Conservation (phyloP, 2,113 vertebrate species). For the Columba janthina region DNA sequence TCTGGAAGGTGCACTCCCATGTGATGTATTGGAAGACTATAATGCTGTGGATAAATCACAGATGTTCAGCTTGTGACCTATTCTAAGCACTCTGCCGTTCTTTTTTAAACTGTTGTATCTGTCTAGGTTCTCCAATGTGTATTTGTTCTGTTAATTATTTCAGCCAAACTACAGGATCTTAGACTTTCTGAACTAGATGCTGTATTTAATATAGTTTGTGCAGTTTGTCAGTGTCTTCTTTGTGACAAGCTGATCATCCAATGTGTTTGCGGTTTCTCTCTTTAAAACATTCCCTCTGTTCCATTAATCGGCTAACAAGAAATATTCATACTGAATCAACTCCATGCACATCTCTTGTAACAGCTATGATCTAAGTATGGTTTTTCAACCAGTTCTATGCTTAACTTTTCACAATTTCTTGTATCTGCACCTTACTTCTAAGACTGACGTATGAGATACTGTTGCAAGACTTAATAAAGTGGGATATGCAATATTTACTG, state of each 20-base stretch:
- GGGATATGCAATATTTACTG: background rate
- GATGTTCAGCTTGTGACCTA: background rate
- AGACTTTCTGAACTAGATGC: background rate
- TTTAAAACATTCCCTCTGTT: background rate
- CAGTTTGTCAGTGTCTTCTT: background rate
- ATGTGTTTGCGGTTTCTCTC: background rate
- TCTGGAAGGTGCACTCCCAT: background rate
- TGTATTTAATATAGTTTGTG: background rate
- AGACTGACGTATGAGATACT: background rate
- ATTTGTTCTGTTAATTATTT: background rate
- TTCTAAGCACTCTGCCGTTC: background rate
- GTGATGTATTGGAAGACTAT: background rate
- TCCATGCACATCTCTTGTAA: background rate
- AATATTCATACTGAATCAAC: background rate
- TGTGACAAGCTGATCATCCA: background rate
- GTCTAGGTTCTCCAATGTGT: background rate
- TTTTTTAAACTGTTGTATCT: background rate
- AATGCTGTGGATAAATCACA: background rate
- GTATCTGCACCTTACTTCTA: background rate
- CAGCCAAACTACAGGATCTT: fast-evolving
- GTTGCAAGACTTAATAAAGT: background rate
- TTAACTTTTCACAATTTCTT: background rate
- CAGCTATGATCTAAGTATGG: background rate
- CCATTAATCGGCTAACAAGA: background rate
- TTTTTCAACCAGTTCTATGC: background rate